A percentile compares a stretch with the other conserved stretches of the same genome.
phyloP scores from a whole-genome alignment of 2,888 invertebrate species.

The Ormia ochracea region DNA sequence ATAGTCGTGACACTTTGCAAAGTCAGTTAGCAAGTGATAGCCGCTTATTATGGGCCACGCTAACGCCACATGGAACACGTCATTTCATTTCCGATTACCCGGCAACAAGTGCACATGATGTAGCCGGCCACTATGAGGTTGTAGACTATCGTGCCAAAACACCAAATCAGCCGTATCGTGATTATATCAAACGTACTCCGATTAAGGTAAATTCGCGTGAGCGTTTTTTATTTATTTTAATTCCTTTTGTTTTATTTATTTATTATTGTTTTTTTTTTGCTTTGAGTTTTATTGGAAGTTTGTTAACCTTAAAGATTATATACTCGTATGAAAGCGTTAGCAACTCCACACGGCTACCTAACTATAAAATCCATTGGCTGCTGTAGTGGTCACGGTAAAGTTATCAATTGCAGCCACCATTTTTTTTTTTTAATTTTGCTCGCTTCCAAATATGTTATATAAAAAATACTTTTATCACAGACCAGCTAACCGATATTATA shows the following conservation, averaged over 20 bases:
- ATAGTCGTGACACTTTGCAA: constrained; percentile 77
- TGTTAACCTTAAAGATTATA: too few relatives aligned
- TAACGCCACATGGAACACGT: constrained; percentile 88
- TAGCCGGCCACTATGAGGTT: constrained; percentile 84
- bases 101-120: constrained; percentile 65
- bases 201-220: constrained; percentile 69
- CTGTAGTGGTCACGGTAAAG: too few relatives aligned
- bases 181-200: constrained; percentile 73
- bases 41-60: constrained; percentile 87
- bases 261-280: background rate
- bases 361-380: too few relatives aligned
- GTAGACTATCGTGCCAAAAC: constrained; percentile 79
- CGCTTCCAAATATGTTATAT: too few relatives aligned
- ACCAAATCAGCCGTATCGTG: constrained; percentile 69
- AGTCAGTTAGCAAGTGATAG: constrained; percentile 81
- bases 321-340: too few relatives aligned
- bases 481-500: too few relatives aligned
- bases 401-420: too few relatives aligned
- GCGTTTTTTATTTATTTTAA: background rate
- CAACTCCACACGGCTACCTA: too few relatives aligned
- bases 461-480: too few relatives aligned
- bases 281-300: background rate
- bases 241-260: too few relatives aligned
- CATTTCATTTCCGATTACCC: constrained; percentile 84
- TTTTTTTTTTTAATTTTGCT: too few relatives aligned